Percentiles rank a stretch among this genome's conserved stretches.
Conservation (phyloP, 2,888 invertebrate species). For the Agrochola lychnidis region DNA sequence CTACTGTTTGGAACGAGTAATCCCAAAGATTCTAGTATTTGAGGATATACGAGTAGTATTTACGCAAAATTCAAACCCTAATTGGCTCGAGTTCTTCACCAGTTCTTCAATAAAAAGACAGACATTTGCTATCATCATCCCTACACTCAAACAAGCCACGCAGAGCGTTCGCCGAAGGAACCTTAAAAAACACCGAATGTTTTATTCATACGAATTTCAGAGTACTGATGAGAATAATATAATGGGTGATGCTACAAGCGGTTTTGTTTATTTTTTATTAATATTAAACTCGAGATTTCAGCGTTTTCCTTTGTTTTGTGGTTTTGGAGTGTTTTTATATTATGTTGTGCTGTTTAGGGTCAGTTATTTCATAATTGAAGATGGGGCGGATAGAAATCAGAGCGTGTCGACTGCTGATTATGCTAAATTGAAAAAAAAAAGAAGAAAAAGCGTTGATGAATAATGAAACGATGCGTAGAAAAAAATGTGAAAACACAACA, state of each 20-base stretch:
- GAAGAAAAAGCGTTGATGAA: not conserved
- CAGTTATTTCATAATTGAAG: constrained; percentile 11
- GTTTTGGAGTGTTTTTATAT: constrained; percentile 10
- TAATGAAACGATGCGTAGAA: not conserved
- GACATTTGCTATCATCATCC: not conserved
- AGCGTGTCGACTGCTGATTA: constrained; percentile 8
- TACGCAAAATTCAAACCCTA: not conserved
- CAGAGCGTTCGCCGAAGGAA: constrained; percentile 33
- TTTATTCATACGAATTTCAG: constrained; percentile 56
- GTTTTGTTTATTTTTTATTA: constrained; percentile 39
- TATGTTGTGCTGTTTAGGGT: not conserved
- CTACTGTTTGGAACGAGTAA: too few relatives aligned
- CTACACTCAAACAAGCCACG: constrained; percentile 15
- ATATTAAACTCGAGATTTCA: constrained; percentile 23
- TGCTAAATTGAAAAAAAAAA: constrained; percentile 3
- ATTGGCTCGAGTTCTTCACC: not conserved
- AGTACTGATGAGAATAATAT: constrained; percentile 45
- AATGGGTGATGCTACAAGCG: constrained; percentile 37
- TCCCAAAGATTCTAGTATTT: too few relatives aligned
- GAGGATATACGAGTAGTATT: too few relatives aligned
- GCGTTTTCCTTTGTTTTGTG: constrained; percentile 23
- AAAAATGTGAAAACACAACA: not conserved
- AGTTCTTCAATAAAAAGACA: not conserved
- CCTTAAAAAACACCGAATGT: constrained; percentile 40
- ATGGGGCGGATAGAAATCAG: not conserved